Conservation (phyloP, 2,888 invertebrate genomes). For the Dryomyza anilis region DNA sequence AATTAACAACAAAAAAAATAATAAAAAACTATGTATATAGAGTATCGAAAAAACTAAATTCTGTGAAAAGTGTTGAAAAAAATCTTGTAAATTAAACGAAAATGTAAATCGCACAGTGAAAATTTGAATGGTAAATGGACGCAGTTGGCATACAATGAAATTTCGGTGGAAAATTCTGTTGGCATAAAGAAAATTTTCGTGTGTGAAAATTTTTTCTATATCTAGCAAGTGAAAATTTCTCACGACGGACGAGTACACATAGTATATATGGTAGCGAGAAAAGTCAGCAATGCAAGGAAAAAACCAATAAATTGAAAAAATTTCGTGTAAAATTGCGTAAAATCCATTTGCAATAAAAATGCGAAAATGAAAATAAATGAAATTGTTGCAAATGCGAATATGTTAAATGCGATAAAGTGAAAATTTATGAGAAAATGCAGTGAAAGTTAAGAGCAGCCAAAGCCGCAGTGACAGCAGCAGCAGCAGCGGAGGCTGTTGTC, state of each 20-base stretch:
- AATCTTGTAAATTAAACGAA: conserved; percentile 8
- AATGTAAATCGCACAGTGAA: conserved; percentile 8
- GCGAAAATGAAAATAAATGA: conserved; percentile 22
- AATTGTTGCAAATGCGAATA: conserved; percentile 14
- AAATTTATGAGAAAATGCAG: conserved; percentile 5
- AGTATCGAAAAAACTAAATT: background rate
- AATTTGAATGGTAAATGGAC: background rate
- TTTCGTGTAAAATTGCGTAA: conserved; percentile 28
- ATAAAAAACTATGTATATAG: background rate
- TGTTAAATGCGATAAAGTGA: background rate
- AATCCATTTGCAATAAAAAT: background rate
- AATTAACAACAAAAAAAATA: background rate
- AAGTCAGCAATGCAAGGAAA: conserved; percentile 20
- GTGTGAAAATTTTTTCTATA: conserved; percentile 38
- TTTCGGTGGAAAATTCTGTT: conserved; percentile 23
- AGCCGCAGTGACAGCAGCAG: too few species aligned
- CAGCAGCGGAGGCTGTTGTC: too few species aligned
- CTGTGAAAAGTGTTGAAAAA: conserved; percentile 15
- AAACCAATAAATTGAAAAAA: conserved; percentile 36
- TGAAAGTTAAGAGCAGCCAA: too few species aligned
- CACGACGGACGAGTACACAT: conserved; percentile 25
- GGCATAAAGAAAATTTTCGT: conserved; percentile 31
- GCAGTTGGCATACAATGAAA: too few species aligned
- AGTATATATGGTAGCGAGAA: conserved; percentile 1
- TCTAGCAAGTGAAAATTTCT: conserved; percentile 34